phyloP scores from a whole-genome alignment of 2,797 vertebrate species.

The Coregonus sp. region DNA sequence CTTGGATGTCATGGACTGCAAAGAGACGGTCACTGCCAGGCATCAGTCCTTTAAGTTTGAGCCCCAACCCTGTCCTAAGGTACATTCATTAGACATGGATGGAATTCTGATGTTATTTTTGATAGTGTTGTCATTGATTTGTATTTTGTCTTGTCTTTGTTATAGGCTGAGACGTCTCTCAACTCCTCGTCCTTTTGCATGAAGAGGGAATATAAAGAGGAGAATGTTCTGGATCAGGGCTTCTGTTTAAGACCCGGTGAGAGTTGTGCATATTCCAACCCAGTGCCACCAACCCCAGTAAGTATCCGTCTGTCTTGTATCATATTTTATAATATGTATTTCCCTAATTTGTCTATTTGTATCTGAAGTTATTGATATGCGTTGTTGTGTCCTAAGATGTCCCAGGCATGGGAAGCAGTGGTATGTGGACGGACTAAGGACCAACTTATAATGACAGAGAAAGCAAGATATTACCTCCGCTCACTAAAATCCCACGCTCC shows the following conservation, averaged over 20 bases:
- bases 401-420: slow-evolving; percentile 89
- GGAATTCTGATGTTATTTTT: not conserved
- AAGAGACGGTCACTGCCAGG: slow-evolving; percentile 68
- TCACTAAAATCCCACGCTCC: slow-evolving; percentile 81
- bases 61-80: slow-evolving; percentile 68
- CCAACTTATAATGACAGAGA: slow-evolving; percentile 97
- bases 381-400: slow-evolving; percentile 79
- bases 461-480: slow-evolving; percentile 87
- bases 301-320: slow-evolving; percentile 42
- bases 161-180: slow-evolving; percentile 76
- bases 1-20: slow-evolving; percentile 88
- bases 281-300: slow-evolving; percentile 76
- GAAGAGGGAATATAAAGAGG: slow-evolving; percentile 82
- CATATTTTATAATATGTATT: not conserved
- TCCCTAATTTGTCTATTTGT: not conserved
- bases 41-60: slow-evolving; percentile 68
- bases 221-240: slow-evolving; percentile 88
- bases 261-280: slow-evolving; percentile 64
- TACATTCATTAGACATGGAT: slow-evolving; percentile 22
- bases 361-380: slow-evolving; percentile 14
- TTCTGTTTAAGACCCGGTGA: slow-evolving; percentile 84
- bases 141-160: slow-evolving; percentile 11
- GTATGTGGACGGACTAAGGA: slow-evolving; percentile 92
- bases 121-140: not conserved
- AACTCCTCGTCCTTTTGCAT: slow-evolving; percentile 69